Conservation (phyloP, 2,888 invertebrate genomes). For the Odontocerum albicorne region DNA sequence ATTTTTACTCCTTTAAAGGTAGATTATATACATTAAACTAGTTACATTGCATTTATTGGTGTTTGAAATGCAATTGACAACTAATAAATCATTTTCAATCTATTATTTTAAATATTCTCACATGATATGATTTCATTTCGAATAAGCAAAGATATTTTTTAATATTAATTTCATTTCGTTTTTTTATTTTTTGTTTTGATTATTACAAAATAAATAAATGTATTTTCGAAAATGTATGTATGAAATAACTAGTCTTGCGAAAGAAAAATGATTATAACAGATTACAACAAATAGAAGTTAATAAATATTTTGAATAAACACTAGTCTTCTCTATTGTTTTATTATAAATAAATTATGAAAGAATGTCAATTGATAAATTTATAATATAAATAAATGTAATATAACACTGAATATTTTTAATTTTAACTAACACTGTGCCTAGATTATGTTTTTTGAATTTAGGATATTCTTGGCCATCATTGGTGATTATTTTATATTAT, state of each 20-base stretch:
- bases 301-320: conserved; percentile 11
- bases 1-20: too few species aligned
- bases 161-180: background rate
- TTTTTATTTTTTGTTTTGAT: background rate
- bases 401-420: background rate
- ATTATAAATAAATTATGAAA: conserved; percentile 1
- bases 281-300: background rate
- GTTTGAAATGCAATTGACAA: too few species aligned
- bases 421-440: conserved; percentile 22
- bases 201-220: background rate
- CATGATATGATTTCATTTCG: too few species aligned
- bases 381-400: background rate
- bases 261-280: conserved; percentile 18
- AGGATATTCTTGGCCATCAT: background rate
- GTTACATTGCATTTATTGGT: conserved; percentile 1
- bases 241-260: conserved; percentile 21
- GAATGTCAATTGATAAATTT: background rate
- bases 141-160: too few species aligned
- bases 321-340: conserved; percentile 13
- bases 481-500: background rate
- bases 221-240: conserved; percentile 6
- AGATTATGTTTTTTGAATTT: conserved; percentile 3
- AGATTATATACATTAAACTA: too few species aligned
- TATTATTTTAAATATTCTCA: too few species aligned
- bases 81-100: too few species aligned